These are phyloP conservation scores for Chaenodraco wilsoni DNA, from an alignment of 2,797 vertebrate species.

Conservation along the genomic window DNA sequence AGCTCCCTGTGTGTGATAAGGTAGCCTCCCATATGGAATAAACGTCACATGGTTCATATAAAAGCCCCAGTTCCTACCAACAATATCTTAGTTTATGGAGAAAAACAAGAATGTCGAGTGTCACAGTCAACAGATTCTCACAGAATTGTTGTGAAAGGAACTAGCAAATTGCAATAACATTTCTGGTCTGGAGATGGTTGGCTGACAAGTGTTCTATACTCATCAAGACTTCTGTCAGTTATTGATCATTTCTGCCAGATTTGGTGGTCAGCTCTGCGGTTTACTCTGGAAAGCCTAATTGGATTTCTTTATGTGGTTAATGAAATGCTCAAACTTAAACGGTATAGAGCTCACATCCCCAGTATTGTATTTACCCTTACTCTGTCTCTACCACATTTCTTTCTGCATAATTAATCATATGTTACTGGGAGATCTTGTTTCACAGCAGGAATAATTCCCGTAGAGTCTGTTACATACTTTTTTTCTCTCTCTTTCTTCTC, in stretches of 20 bases:
- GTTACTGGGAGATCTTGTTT: slow-evolving; percentile 90
- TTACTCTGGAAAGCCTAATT: slow-evolving; percentile 88
- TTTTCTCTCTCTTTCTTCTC: slow-evolving; percentile 82
- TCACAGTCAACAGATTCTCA: slow-evolving; percentile 27
- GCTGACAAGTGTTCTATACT: slow-evolving; percentile 44
- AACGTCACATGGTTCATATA: slow-evolving; percentile 18
- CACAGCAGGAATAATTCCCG: slow-evolving; percentile 88
- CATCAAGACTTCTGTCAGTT: slow-evolving; percentile 52
- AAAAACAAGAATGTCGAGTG: not conserved
- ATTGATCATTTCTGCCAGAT: slow-evolving; percentile 70
- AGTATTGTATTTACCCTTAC: slow-evolving; percentile 21
- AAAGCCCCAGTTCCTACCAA: slow-evolving; percentile 20
- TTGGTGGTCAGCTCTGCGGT: slow-evolving; percentile 85
- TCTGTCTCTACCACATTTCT: slow-evolving; percentile 46
- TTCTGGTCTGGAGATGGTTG: slow-evolving; percentile 32
- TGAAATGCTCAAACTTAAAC: slow-evolving; percentile 89
- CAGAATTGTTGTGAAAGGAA: slow-evolving; percentile 18
- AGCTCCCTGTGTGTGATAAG: slow-evolving; percentile 30
- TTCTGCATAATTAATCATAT: slow-evolving; percentile 92
- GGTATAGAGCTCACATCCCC: slow-evolving; percentile 74
- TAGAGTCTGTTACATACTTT: slow-evolving; percentile 75
- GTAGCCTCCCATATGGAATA: slow-evolving; percentile 20
- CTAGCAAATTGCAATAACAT: slow-evolving; percentile 38
- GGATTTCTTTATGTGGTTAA: slow-evolving; percentile 86
- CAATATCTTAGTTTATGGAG: slow-evolving; percentile 4